phyloP scores from a whole-genome alignment of 2,113 vertebrate species.

The Recurvirostra avosetta region DNA sequence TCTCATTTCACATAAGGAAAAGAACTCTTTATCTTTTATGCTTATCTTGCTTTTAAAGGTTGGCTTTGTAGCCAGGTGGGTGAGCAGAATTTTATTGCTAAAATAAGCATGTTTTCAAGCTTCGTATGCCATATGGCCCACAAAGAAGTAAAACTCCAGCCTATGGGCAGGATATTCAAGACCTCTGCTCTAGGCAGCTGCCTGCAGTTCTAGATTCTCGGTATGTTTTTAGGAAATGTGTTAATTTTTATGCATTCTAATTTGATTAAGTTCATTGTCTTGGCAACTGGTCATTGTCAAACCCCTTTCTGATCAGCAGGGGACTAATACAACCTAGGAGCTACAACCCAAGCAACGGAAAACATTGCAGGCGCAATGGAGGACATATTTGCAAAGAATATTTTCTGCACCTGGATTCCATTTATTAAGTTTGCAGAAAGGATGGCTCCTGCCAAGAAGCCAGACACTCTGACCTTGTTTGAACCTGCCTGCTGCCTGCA shows the following conservation, averaged over 20 bases:
- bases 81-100: not conserved
- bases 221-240: not conserved
- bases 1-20: not conserved
- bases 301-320: not conserved
- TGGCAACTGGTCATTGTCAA: not conserved
- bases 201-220: not conserved
- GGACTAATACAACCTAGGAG: not conserved
- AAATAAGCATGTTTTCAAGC: constrained; percentile 24
- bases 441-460: constrained; percentile 56
- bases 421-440: constrained; percentile 59
- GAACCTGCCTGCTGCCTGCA: constrained; percentile 51
- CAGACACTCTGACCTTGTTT: constrained; percentile 56
- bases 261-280: not conserved
- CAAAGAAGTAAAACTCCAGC: constrained; percentile 1
- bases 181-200: constrained; percentile 41
- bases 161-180: not conserved
- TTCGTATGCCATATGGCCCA: not conserved
- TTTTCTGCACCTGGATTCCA: constrained; percentile 48
- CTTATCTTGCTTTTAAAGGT: constrained; percentile 34
- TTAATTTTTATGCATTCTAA: not conserved
- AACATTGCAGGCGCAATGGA: not conserved
- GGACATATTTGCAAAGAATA: not conserved
- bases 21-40: not conserved
- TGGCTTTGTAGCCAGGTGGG: constrained; percentile 9
- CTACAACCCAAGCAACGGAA: not conserved